Base-by-base conservation (phyloP, 2,113 vertebrate genomes). In the Chaenogobius annularis region DNA sequence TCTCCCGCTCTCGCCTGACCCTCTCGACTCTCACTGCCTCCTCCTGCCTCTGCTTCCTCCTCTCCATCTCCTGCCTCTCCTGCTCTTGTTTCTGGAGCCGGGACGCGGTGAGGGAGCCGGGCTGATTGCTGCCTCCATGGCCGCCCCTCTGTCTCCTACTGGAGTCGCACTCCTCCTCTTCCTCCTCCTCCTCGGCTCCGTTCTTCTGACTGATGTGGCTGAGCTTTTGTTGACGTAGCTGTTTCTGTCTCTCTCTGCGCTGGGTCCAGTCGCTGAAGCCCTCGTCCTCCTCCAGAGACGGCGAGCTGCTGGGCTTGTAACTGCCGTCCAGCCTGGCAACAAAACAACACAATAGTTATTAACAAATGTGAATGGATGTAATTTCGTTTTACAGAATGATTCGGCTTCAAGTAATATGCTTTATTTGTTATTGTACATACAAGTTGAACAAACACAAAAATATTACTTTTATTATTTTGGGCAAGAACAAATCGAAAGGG, bases 241-340 rank as follows among this genome's bases (percentile, higher is more conserved):
- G 94, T 55, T 82, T 93, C 73, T 68, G 86, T 69, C 78, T 94
- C 81, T 95, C 95, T 0, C 93, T 62, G 55, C 92, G 95, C 78
- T 96, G 97, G 37, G 95, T 94, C 96, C 97, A 97, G 86, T 98
- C 96, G 0, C 96, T 93, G 82, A 99, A 98, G 9, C 97, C 97
- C 72, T 99, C 97, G 1, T 99, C 96, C 66, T 98, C 97, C 10
- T 98, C 97, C 82, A 92, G 79, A 44, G 93, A 92, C 0, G 81
- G 90, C 2, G 86, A 81, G 68, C 89, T 75, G 0, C 85, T 85
- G 4, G 95, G 88, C 84, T 96, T 96, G 15, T 87, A 74, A 15
- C 68, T 70, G 0, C 66, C 65, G 31, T 93, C 87, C 48, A 82
- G 91, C 78, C 94, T 95, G 65, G 19, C 47, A 47, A n/a, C 14